Percentiles rank a stretch among this genome's conserved stretches.
Conservation (phyloP, 2,888 invertebrate species). For the Cephus spinipes region DNA sequence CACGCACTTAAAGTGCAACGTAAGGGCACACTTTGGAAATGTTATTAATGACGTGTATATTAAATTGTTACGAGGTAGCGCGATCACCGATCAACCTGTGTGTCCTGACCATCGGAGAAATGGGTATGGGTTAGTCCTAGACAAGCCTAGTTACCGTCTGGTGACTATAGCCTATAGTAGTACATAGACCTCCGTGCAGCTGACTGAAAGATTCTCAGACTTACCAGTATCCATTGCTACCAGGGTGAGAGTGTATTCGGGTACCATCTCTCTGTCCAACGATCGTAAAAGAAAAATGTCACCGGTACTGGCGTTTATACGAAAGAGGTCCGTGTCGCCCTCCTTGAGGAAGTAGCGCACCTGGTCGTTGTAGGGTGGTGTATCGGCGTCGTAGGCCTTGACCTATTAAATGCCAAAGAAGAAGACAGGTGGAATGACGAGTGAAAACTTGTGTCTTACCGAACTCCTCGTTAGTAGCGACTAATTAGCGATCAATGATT, state of each 20-base stretch:
- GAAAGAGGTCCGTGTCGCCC: conserved; percentile 91
- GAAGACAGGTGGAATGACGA: neutral
- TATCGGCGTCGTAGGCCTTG: conserved; percentile 91
- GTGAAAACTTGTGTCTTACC: neutral
- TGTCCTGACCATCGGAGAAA: neutral
- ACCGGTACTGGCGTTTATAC: conserved; percentile 91
- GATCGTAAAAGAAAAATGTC: conserved; percentile 87
- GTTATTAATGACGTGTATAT: conserved; percentile 25
- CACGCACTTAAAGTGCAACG: conserved; percentile 24
- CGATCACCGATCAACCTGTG: neutral
- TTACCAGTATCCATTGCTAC: conserved; percentile 96
- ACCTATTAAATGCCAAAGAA: conserved; percentile 69
- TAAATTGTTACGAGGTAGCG: conserved; percentile 10
- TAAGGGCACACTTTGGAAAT: conserved; percentile 23
- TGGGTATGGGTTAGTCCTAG: neutral
- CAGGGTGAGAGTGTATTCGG: conserved; percentile 86
- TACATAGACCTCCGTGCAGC: neutral
- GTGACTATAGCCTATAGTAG: neutral
- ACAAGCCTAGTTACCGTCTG: neutral
- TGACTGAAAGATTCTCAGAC: conserved; percentile 46
- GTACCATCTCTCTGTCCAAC: conserved; percentile 85
- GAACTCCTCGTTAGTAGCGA: neutral
- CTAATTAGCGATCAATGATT: conserved; percentile 25
- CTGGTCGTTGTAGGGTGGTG: conserved; percentile 89
- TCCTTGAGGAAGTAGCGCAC: conserved; percentile 94